A percentile compares a stretch with the other conserved stretches of the same genome.
Conservation (phyloP, 2,797 vertebrate species). For the Carduelis carduelis region DNA sequence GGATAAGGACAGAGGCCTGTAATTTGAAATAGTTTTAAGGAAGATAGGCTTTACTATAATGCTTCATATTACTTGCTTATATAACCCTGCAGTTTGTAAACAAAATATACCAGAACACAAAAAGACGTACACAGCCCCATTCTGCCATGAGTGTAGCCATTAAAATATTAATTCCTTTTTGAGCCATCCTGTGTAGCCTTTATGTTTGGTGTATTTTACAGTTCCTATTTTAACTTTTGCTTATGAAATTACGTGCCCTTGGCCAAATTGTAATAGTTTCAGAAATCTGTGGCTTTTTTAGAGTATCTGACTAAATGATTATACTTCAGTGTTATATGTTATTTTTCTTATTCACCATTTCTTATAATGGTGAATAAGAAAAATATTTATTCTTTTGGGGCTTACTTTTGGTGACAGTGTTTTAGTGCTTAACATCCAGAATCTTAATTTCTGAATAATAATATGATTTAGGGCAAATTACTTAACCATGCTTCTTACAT, state of each 20-base stretch:
- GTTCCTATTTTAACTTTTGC: not conserved
- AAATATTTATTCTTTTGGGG: not conserved
- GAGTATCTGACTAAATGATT: not conserved
- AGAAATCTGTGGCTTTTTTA: not conserved
- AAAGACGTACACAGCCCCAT: rapidly evolving
- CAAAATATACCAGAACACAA: not conserved
- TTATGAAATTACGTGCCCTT: not conserved
- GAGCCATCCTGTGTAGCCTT: not conserved
- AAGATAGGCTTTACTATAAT: not conserved
- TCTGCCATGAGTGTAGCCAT: not conserved
- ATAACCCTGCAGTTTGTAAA: not conserved
- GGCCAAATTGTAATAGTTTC: not conserved
- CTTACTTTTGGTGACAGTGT: not conserved
- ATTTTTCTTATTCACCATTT: too few species aligned
- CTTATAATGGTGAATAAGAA: not conserved
- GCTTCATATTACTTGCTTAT: not conserved
- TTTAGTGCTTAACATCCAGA: not conserved
- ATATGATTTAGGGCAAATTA: not conserved
- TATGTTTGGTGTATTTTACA: not conserved
- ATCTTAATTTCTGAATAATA: not conserved
- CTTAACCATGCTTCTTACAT: not conserved
- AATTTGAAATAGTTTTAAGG: not conserved
- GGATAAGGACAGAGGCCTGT: not conserved
- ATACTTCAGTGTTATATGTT: not conserved
- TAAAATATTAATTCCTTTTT: not conserved